These are phyloP conservation scores for Nesogale talazaci DNA, from an alignment of 2,113 vertebrate species.

Conservation along the genomic window DNA sequence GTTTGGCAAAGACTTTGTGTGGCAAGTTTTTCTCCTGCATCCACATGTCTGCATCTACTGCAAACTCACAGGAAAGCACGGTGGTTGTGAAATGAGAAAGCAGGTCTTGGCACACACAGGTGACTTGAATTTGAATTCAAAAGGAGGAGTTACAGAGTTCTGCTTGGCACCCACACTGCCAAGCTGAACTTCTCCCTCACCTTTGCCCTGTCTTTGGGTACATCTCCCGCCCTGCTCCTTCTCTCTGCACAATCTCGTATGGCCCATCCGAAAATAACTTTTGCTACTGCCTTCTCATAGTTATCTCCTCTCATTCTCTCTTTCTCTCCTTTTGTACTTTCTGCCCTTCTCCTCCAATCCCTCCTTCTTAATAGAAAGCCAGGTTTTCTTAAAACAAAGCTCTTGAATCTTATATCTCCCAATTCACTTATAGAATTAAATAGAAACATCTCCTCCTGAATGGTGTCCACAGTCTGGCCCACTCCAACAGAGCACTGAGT, in stretches of 20 bases:
- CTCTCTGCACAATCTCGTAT: background rate
- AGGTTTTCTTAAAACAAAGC: background rate
- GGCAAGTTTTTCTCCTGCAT: conserved; percentile 44
- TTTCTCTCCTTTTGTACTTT: background rate
- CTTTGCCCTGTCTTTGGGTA: background rate
- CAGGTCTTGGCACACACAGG: background rate
- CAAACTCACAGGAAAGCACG: background rate
- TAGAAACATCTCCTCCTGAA: background rate
- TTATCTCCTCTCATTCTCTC: background rate
- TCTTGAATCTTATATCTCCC: background rate
- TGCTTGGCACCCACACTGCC: fast-evolving
- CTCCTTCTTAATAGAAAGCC: background rate
- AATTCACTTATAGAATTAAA: background rate
- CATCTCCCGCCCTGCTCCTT: fast-evolving
- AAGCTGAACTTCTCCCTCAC: too few relatives aligned
- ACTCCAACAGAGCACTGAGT: background rate
- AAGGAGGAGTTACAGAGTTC: background rate
- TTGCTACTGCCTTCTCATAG: background rate
- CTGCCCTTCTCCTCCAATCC: too few relatives aligned
- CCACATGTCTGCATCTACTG: conserved; percentile 44
- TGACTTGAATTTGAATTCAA: conserved; percentile 11
- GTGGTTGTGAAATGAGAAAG: conserved; percentile 57
- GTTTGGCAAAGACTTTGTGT: conserved; percentile 69
- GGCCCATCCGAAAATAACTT: too few relatives aligned
- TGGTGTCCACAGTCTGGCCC: background rate